A percentile compares a stretch with the other conserved stretches of the same genome.
Evolutionary conservation across 2,113 vertebrate species (phyloP).

Genomic region (Chionis minor): DNA sequence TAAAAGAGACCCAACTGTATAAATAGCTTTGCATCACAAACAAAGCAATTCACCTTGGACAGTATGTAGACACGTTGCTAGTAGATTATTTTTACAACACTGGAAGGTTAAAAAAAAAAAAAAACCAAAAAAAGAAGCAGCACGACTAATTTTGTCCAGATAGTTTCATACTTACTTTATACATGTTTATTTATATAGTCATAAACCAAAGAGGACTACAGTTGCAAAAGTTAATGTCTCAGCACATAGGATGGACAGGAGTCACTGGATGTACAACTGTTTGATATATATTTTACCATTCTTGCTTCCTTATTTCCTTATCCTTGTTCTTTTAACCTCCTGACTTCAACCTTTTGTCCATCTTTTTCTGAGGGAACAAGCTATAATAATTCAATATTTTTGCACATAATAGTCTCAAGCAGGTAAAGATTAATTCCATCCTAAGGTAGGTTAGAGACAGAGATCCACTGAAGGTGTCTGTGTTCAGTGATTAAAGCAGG

Average conservation of each 20-base stretch:
- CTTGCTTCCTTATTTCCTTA: background rate
- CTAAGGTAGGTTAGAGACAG: background rate
- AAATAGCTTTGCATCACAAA: background rate
- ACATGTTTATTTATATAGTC: background rate
- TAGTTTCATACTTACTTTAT: background rate
- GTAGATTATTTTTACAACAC: background rate
- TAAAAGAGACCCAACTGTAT: rapidly evolving
- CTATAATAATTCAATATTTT: background rate
- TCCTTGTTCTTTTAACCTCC: background rate
- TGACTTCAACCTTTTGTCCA: background rate
- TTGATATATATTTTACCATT: background rate
- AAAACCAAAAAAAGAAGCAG: background rate
- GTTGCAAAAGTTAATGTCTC: background rate
- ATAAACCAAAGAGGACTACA: background rate
- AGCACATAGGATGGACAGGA: background rate
- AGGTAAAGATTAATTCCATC: background rate
- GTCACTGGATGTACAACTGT: background rate
- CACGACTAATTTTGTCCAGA: background rate
- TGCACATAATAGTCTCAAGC: background rate
- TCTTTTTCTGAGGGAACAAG: background rate
- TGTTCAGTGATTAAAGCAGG: background rate
- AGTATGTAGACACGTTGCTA: background rate
- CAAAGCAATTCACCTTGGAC: background rate
- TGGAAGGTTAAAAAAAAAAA: background rate
- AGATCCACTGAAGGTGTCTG: background rate